Percentiles rank a stretch among this genome's conserved stretches.
Evolutionary conservation across 2,113 vertebrate species (phyloP).

Genomic region (Sclerurus mexicanus): DNA sequence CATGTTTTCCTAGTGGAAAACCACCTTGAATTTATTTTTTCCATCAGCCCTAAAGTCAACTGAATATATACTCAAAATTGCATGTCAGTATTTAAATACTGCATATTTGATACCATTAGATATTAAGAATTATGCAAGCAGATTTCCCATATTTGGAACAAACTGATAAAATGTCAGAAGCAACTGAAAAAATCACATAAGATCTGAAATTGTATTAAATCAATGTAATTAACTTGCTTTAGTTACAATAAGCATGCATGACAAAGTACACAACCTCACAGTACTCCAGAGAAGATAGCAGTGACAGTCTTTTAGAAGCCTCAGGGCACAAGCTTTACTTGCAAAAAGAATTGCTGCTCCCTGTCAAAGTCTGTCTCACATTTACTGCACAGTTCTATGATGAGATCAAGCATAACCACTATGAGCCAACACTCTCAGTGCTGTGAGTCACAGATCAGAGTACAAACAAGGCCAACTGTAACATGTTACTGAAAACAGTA

Average conservation of each 20-base stretch:
- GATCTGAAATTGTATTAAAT: not conserved
- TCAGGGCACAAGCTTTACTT: not conserved
- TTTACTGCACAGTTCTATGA: not conserved
- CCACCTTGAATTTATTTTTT: not conserved
- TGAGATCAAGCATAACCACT: not conserved
- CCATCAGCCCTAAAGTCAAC: not conserved
- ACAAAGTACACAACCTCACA: not conserved
- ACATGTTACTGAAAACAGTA: not conserved
- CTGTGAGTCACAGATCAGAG: not conserved
- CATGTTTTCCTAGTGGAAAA: not conserved
- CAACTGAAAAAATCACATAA: not conserved
- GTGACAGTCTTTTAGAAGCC: not conserved
- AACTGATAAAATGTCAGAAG: not conserved
- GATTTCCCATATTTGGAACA: not conserved
- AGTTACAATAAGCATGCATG: not conserved
- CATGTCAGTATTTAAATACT: not conserved
- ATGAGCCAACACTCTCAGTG: not conserved
- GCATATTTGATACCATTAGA: not conserved
- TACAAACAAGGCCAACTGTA: not conserved
- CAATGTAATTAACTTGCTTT: not conserved
- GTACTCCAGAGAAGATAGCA: not conserved
- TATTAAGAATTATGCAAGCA: not conserved
- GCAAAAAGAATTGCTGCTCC: not conserved
- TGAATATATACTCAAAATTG: not conserved
- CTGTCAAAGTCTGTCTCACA: not conserved